These are phyloP conservation scores for Lota lota DNA, from an alignment of 2,113 vertebrate species.

Conservation along the genomic window DNA sequence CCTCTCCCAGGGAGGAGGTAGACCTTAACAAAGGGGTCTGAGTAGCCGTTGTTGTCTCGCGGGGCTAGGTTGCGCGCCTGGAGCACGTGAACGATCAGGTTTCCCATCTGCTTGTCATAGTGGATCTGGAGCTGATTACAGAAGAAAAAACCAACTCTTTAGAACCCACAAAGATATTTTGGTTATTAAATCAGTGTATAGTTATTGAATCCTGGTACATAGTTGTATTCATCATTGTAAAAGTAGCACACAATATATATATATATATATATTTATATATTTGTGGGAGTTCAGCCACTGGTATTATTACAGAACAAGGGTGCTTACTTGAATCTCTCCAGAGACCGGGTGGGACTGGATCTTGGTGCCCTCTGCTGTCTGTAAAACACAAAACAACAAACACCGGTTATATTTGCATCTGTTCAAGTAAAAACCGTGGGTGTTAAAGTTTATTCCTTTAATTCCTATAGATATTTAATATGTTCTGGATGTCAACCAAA, in stretches of 20 bases:
- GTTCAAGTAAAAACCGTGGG: not conserved
- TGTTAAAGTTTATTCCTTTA: too few species aligned
- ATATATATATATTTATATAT: too few species aligned
- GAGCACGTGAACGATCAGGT: constrained; percentile 96
- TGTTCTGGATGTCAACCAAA: too few species aligned
- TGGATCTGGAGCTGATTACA: constrained; percentile 91
- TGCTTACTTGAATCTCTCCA: constrained; percentile 93
- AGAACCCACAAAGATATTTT: not conserved
- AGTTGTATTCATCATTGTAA: too few species aligned
- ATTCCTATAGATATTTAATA: too few species aligned
- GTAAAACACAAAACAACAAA: constrained; percentile 26
- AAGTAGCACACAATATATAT: too few species aligned
- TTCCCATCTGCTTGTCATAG: constrained; percentile 95
- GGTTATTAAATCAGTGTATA: not conserved
- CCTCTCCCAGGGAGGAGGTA: constrained; percentile 96
- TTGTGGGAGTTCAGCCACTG: too few species aligned
- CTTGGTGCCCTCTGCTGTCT: constrained; percentile 83
- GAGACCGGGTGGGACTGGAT: constrained; percentile 83
- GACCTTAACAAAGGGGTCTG: constrained; percentile 97
- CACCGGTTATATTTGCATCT: constrained; percentile 11
- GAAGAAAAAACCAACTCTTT: constrained; percentile 15
- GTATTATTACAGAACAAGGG: too few species aligned
- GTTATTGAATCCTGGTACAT: not conserved
- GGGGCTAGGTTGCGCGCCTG: constrained; percentile 93
- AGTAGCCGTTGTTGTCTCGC: constrained; percentile 94